phyloP scores from a whole-genome alignment of 2,797 vertebrate species.

The Chaenodraco wilsoni region DNA sequence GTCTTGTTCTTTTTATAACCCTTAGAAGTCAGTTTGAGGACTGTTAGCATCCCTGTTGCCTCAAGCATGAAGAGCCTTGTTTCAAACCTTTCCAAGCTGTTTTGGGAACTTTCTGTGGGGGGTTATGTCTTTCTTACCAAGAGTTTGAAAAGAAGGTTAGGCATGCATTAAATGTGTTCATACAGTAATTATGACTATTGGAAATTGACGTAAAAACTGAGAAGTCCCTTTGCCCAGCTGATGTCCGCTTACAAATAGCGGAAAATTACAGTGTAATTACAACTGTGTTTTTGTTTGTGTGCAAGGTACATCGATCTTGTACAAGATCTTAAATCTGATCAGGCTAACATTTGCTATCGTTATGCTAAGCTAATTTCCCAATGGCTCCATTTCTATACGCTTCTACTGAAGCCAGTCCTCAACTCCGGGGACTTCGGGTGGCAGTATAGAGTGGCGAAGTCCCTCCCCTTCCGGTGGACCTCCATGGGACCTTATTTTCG shows the following conservation, averaged over 20 bases:
- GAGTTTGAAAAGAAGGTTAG: neutral
- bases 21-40: neutral
- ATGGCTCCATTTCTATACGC: neutral
- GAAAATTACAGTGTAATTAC: neutral
- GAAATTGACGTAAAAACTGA: neutral
- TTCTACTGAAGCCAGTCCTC: too few relatives aligned
- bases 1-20: slow-evolving; percentile 6
- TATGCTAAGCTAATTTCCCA: neutral
- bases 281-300: neutral
- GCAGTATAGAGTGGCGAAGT: too few relatives aligned
- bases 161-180: too few relatives aligned
- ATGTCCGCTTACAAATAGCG: neutral
- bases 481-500: too few relatives aligned
- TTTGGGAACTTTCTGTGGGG: neutral
- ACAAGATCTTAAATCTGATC: neutral
- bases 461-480: too few relatives aligned
- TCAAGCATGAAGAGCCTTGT: neutral
- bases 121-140: neutral
- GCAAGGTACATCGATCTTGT: neutral
- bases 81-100: neutral
- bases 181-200: too few relatives aligned
- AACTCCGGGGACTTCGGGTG: too few relatives aligned
- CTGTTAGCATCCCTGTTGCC: neutral
- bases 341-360: neutral
- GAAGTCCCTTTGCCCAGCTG: neutral